These are phyloP conservation scores for Kryptopterus vitreolus DNA, from an alignment of 2,797 vertebrate species.

Conservation along the genomic window DNA sequence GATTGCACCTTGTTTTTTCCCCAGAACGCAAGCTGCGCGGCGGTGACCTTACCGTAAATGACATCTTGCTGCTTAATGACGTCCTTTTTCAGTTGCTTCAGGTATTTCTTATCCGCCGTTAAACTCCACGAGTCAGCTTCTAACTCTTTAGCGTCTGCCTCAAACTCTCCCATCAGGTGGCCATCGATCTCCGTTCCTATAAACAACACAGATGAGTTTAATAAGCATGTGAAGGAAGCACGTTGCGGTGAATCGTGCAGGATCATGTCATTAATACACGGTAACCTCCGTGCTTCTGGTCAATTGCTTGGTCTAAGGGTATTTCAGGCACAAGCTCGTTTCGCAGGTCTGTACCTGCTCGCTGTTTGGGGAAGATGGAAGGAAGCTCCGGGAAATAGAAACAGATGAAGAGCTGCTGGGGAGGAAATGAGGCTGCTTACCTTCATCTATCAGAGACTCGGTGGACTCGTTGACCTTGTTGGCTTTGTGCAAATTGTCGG, in stretches of 20 bases:
- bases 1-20: not conserved
- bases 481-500: conserved; percentile 93
- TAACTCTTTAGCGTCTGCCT: conserved; percentile 85
- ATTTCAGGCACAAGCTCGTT: conserved; percentile 6
- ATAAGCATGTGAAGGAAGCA: conserved; percentile 11
- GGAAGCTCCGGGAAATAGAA: conserved; percentile 28
- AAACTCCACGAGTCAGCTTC: conserved; percentile 96
- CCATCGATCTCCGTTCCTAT: conserved; percentile 93
- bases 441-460: conserved; percentile 94
- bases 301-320: not conserved
- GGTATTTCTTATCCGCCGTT: conserved; percentile 83
- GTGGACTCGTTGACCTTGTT: conserved; percentile 90
- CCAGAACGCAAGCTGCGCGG: not conserved
- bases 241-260: not conserved
- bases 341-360: conserved; percentile 41
- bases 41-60: conserved; percentile 82
- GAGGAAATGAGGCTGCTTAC: conserved; percentile 69
- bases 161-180: conserved; percentile 95
- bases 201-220: conserved; percentile 8
- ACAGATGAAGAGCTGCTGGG: conserved; percentile 10
- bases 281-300: not conserved
- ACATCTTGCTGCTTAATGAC: conserved; percentile 92
- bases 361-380: conserved; percentile 36
- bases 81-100: conserved; percentile 88
- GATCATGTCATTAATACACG: conserved; percentile 23